Evolutionary conservation across 2,888 invertebrate genomes (phyloP), one percentile per base, ranked within the genome.

Genomic region (Leptopilina myrica): DNA sequence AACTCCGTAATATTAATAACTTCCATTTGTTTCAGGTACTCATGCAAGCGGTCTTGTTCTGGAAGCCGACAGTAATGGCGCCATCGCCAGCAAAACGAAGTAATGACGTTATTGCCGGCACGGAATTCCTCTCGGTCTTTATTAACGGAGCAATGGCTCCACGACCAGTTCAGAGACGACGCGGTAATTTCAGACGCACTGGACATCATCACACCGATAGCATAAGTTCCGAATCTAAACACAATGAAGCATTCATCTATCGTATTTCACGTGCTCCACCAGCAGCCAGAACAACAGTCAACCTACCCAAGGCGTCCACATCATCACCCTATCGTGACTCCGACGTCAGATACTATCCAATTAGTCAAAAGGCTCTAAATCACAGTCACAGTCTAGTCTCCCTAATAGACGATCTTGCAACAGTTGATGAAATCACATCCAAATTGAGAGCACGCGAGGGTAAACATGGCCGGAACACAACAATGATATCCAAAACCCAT

Each of bases 121-220:
- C 92, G 49, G 92, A 92, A 84, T 92, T 92, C 86, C 90, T 92
- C 20, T 92, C 92, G 15, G 91, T 92, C 26, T 92, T 92, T 84
- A 92, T 92, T 87, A 91, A 92, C 87, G 92, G 91, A 78, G 92
- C 91, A 26, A 91, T 92, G 90, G 90, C 90, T 78, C 86, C 89
- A 53, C 83, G 90, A 62, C 87, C 89, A 5, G 86, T 88, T 15
- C 85, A 90, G 67, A 83, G 88, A 79, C 78, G 89, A 79, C 87
- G 88, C 14, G 87, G 87, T 8, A 82, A 84, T 15, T 86, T 86
- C n/a, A 76, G 79, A 76, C 82, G 81, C 20, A 76, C 67, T 11
- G 64, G 81, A 9, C 79, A 81, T 6, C 80, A 86, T 4, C 80
- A 81, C 5, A 84, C 85, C 3, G 92, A 92, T 83, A 89, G 87